These are phyloP conservation scores for Tipula confusa DNA, from an alignment of 2,888 invertebrate species.

Conservation along the genomic window DNA sequence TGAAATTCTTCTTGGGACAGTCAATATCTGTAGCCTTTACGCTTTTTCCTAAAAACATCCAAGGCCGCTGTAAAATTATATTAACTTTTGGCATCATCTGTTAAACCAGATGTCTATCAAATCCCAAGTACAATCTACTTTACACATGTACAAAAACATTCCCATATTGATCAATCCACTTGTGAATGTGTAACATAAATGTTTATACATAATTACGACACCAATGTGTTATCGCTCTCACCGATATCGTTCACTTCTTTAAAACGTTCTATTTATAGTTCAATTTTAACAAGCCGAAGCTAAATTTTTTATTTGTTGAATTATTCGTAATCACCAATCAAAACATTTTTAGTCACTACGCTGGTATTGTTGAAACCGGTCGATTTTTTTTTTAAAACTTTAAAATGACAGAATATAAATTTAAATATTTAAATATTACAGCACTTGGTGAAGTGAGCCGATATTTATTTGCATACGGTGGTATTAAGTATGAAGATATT, in stretches of 20 bases:
- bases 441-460: constrained; percentile 61
- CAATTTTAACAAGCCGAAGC: too few species aligned
- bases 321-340: not conserved
- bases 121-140: too few species aligned
- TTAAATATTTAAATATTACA: constrained; percentile 56
- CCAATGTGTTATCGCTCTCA: not conserved
- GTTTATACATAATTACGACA: too few species aligned
- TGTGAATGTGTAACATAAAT: too few species aligned
- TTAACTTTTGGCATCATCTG: too few species aligned
- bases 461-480: constrained; percentile 58
- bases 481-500: constrained; percentile 58
- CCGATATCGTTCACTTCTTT: not conserved
- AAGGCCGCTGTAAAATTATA: too few species aligned
- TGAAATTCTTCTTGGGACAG: too few species aligned
- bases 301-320: not conserved
- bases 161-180: too few species aligned
- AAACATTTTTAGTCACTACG: not conserved
- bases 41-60: too few species aligned
- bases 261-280: not conserved
- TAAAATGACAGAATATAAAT: not conserved
- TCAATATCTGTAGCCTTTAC: too few species aligned
- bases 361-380: not conserved
- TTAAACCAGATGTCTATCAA: too few species aligned
- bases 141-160: too few species aligned
- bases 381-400: not conserved